phyloP scores from a whole-genome alignment of 2,797 vertebrate genomes.

The Cyprinella venusta region DNA sequence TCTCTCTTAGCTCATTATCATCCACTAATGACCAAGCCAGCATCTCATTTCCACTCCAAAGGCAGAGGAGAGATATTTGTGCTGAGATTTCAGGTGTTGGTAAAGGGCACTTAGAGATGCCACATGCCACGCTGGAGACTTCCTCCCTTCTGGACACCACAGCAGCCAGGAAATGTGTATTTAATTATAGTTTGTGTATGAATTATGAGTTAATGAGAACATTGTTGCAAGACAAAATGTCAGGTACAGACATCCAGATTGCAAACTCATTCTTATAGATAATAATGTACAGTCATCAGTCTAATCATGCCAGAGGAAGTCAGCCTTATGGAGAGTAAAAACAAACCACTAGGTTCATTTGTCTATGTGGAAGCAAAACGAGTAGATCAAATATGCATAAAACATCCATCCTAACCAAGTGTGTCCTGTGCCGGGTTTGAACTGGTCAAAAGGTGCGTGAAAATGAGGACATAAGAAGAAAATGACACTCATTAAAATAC shows the following conservation, averaged over 20 bases:
- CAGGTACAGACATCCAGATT: conserved; percentile 18
- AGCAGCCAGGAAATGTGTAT: conserved; percentile 31
- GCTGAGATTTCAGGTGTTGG: conserved; percentile 64
- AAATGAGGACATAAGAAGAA: conserved; percentile 32
- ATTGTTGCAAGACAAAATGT: conserved; percentile 37
- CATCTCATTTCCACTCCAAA: conserved; percentile 81
- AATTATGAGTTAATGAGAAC: conserved; percentile 39
- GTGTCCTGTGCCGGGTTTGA: conserved; percentile 11
- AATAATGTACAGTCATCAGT: not conserved
- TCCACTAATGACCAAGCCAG: conserved; percentile 78
- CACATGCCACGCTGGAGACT: conserved; percentile 58
- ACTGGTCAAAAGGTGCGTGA: conserved; percentile 4
- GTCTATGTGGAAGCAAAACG: not conserved
- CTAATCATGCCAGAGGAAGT: conserved; percentile 8
- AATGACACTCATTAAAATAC: conserved; percentile 43
- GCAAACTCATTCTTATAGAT: not conserved
- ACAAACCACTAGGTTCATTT: conserved; percentile 14
- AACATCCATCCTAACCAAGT: conserved; percentile 27
- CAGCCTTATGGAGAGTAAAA: conserved; percentile 16
- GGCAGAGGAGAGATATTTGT: conserved; percentile 60
- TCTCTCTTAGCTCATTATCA: conserved; percentile 82
- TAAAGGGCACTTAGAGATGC: conserved; percentile 63
- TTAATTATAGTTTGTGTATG: conserved; percentile 35
- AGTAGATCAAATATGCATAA: conserved; percentile 19
- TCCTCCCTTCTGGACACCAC: conserved; percentile 44